Base-by-base conservation (phyloP, 2,113 vertebrate genomes). In the Gambusia holbrooki region DNA sequence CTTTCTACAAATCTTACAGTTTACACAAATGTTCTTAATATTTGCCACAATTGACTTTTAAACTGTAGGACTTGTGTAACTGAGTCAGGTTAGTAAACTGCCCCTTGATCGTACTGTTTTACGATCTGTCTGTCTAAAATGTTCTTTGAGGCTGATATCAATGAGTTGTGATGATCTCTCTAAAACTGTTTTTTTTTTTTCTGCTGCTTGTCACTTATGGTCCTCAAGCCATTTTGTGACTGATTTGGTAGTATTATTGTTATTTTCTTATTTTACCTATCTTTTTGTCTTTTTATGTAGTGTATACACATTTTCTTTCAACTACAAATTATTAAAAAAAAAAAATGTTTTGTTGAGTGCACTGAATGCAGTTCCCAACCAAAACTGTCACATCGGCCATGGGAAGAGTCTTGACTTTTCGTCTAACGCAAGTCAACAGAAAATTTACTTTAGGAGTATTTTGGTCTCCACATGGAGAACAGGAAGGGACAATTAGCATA, bases 401-500 rank as follows among this genome's bases (percentile, higher is more conserved):
- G 51, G 51, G 25, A 58, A 58, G 51, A 2, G 22, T 58, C 51
- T 25, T 58, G 51, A 58, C 51, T 58, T n/a, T 58, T n/a, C 6
- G 5, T 58, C 51, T 58, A 58, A 58, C n/a, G 51, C 51, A 58
- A 58, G 51, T 58, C 51, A 58, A 58, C 51, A 58, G 51, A 58
- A 58, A 58, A 25, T 58, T 58, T 58, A 58, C 51, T 58, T 58
- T 58, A n/a, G 22, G 22, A 58, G 2, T 10, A 25, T 58, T 58
- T 58, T 58, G 25, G 51, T 58, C 12, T 25, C 66, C 65, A 33
- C 19, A 60, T 69, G 62, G 30, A 62, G 62, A 51, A 69, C 14
- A 29, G 32, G 22, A 30, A 9, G 25, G 32, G 74, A 64, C 29
- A 62, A 78, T 73, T 33, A 48, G 58, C 25, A 51, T 61, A 37